These are phyloP conservation scores for Apodemia duryi DNA, from an alignment of 2,888 invertebrate species.

Conservation along the genomic window DNA sequence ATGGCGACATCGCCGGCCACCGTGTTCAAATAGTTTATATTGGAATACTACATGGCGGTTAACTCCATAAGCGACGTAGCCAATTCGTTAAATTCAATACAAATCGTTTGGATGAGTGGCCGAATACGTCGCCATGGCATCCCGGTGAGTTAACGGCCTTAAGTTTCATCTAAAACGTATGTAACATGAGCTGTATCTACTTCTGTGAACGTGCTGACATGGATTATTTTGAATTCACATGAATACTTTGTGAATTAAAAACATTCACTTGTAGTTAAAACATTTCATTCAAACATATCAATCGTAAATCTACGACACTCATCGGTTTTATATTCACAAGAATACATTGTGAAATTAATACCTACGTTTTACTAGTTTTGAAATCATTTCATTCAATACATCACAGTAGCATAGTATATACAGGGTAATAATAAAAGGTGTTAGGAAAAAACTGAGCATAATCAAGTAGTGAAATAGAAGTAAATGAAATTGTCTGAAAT, in stretches of 20 bases:
- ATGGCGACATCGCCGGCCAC: too few relatives aligned
- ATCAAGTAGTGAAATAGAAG: too few relatives aligned
- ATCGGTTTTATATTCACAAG: neutral
- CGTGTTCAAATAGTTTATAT: too few relatives aligned
- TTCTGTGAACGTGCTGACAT: slow-evolving; percentile 43
- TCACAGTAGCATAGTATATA: neutral
- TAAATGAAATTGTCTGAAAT: too few relatives aligned
- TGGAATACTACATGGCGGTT: too few relatives aligned
- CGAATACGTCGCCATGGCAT: too few relatives aligned
- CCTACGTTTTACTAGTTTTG: neutral
- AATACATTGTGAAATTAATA: neutral
- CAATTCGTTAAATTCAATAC: too few relatives aligned
- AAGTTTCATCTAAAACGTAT: slow-evolving; percentile 28
- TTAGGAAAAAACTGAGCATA: too few relatives aligned
- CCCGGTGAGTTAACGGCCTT: too few relatives aligned
- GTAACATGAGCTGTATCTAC: slow-evolving; percentile 51
- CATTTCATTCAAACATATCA: slow-evolving; percentile 14
- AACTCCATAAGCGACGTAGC: too few relatives aligned
- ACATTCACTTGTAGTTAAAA: neutral
- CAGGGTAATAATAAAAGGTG: too few relatives aligned
- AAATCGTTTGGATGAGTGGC: too few relatives aligned
- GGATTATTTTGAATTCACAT: slow-evolving; percentile 22
- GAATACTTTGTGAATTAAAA: slow-evolving; percentile 12
- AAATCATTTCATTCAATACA: neutral
- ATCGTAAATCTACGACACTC: neutral